These are phyloP conservation scores for Emydocephalus ijimae DNA, from an alignment of 2,113 vertebrate species.

Conservation along the genomic window DNA sequence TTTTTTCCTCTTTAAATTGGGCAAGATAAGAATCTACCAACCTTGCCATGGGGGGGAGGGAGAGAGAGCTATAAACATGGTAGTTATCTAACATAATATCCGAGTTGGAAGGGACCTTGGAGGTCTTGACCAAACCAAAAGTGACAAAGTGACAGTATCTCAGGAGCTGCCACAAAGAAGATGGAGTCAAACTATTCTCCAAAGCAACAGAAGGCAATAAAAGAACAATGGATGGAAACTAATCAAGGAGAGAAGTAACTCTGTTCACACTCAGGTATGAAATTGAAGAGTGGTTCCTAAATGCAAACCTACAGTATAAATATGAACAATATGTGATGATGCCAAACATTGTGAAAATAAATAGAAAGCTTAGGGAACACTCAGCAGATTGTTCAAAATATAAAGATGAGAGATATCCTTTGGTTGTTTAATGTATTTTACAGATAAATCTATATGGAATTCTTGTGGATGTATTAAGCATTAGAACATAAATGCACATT, in stretches of 20 bases:
- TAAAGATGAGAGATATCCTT: background rate
- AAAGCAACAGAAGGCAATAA: background rate
- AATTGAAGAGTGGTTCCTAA: background rate
- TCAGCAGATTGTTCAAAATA: background rate
- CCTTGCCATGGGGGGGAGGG: no score
- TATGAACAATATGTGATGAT: background rate
- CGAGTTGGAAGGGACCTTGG: background rate
- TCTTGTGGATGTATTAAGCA: background rate
- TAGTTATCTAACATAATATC: background rate
- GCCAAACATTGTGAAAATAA: background rate
- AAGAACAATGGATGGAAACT: background rate
- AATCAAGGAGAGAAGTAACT: background rate
- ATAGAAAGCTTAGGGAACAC: background rate
- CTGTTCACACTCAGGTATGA: background rate
- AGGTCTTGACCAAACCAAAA: background rate
- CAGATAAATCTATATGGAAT: background rate
- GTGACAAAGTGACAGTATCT: background rate
- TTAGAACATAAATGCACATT: background rate
- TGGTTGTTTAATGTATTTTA: background rate
- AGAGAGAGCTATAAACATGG: background rate
- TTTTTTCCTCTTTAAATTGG: no score
- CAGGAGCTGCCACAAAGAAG: background rate
- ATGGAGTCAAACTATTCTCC: background rate
- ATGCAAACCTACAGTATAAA: background rate
- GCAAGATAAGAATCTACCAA: no score